Conservation (phyloP, 2,113 vertebrate genomes). For the Sorex fumeus region DNA sequence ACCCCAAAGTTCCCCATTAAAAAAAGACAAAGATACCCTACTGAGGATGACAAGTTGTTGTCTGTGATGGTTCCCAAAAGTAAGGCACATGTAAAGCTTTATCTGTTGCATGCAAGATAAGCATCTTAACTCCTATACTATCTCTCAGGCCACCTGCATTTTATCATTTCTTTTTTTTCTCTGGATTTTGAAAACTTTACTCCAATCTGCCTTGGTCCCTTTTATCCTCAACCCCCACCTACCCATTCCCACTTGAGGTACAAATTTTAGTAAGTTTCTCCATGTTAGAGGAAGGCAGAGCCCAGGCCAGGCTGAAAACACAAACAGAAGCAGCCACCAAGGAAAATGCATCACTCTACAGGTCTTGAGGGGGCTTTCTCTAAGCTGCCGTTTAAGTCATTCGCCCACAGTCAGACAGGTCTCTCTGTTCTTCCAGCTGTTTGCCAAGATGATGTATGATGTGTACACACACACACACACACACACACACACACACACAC, state of each 20-base stretch:
- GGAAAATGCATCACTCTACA: neutral
- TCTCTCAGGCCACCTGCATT: neutral
- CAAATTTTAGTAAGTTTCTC: conserved; percentile 21
- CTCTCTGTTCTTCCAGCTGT: conserved; percentile 47
- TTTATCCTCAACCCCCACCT: no score
- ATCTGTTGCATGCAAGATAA: no score
- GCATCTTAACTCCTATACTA: no score
- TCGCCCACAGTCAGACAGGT: neutral
- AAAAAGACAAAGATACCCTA: no score
- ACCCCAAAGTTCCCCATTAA: neutral
- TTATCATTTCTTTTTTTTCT: neutral
- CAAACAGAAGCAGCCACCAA: neutral
- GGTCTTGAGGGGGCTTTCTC: no score
- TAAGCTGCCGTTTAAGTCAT: conserved; percentile 32
- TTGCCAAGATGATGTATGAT: neutral
- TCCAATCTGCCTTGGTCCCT: neutral
- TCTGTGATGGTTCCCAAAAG: no score
- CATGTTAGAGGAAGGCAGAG: neutral
- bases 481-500: neutral
- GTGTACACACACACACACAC: neutral
- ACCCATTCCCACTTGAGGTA: neutral
- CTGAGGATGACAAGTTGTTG: no score
- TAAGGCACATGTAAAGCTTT: no score
- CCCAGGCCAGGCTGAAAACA: neutral
- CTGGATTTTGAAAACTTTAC: conserved; percentile 37